Evolutionary conservation across 2,113 vertebrate species (phyloP).

Genomic region (Ammospiza nelsoni): DNA sequence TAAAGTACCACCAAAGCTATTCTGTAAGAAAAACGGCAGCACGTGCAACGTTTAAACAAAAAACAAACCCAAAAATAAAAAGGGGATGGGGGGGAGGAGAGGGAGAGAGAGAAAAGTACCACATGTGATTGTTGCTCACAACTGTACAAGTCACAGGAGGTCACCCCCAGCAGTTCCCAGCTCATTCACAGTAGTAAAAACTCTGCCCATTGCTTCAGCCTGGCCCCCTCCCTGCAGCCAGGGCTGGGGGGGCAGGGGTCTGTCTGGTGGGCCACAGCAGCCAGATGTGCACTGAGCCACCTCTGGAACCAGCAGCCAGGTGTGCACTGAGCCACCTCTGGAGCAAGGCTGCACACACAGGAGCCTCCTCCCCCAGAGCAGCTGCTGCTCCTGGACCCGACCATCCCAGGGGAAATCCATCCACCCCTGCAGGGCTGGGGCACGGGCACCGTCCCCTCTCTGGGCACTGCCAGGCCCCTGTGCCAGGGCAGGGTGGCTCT

Average conservation of each 20-base stretch:
- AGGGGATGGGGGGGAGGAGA: too few relatives aligned
- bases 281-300: conserved; percentile 38
- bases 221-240: not conserved
- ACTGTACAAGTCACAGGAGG: conserved; percentile 81
- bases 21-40: conserved; percentile 73
- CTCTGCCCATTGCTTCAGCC: not conserved
- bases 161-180: conserved; percentile 40
- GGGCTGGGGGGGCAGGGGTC: not conserved
- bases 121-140: conserved; percentile 82
- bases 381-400: not conserved
- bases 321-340: not conserved
- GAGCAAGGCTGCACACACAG: not conserved
- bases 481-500: not conserved
- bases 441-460: not conserved
- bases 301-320: not conserved
- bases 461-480: not conserved
- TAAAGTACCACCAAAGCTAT: conserved; percentile 86
- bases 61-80: not conserved
- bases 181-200: conserved; percentile 82
- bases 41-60: conserved; percentile 72
- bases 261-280: not conserved
- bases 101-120: conserved; percentile 75
- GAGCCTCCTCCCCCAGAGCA: not conserved
- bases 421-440: not conserved
- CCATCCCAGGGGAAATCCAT: too few relatives aligned